Conservation (phyloP, 2,113 vertebrate species). For the Budorcas taxicolor region DNA sequence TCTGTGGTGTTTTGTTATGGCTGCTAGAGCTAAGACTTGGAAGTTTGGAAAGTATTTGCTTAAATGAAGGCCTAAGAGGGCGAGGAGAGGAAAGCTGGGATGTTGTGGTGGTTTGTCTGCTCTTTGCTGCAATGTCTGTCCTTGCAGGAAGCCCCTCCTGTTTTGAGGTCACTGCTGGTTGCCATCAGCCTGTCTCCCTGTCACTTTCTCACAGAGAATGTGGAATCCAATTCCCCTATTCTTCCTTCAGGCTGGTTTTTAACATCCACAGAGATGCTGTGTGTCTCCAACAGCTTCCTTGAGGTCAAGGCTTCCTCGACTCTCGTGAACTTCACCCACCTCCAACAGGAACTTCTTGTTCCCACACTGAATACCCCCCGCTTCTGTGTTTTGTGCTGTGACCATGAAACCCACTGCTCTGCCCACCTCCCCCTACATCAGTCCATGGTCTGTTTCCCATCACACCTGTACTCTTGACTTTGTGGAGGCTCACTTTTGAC, state of each 20-base stretch:
- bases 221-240: neutral
- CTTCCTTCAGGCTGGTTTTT: neutral
- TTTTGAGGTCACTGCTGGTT: neutral
- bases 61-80: neutral
- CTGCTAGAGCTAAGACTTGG: neutral
- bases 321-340: neutral
- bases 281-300: neutral
- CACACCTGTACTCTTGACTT: neutral
- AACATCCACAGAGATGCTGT: neutral
- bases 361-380: fast-evolving
- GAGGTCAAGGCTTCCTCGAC: neutral
- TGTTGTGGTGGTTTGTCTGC: neutral
- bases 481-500: neutral
- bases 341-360: neutral
- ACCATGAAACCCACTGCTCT: fast-evolving
- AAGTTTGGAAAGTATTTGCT: neutral
- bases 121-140: neutral
- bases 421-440: neutral
- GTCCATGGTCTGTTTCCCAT: neutral
- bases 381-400: too few relatives aligned
- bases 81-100: neutral
- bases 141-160: neutral
- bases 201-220: too few relatives aligned
- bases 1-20: neutral
- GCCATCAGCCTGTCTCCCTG: neutral